Evolutionary conservation across 92 coral and sea anemone genomes (phyloP).

Genomic region (Paragorgia papillata): DNA sequence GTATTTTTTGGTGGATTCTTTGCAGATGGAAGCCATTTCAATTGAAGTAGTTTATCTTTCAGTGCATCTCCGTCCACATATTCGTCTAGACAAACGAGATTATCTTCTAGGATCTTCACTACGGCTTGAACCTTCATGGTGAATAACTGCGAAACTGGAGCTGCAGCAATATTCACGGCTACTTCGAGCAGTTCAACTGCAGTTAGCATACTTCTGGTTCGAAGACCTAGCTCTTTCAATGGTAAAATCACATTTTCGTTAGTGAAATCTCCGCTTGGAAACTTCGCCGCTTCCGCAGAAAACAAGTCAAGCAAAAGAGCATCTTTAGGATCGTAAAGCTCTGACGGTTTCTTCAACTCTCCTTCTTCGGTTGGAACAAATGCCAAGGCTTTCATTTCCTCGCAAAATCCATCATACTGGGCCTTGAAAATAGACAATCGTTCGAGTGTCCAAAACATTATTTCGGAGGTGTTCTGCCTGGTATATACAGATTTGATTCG

Average conservation of each 20-base stretch:
- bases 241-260: constrained; percentile 45
- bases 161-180: constrained; percentile 1
- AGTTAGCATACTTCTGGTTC: constrained; percentile 18
- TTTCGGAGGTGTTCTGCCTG: constrained; percentile 65
- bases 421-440: constrained; percentile 70
- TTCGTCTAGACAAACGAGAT: constrained; percentile 41
- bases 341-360: constrained; percentile 48
- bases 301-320: constrained; percentile 55
- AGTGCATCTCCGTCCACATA: constrained; percentile 15
- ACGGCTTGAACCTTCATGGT: constrained; percentile 51
- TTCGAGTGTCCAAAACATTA: constrained; percentile 93
- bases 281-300: constrained; percentile 54
- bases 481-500: constrained; percentile 67
- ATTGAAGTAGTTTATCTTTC: constrained; percentile 58
- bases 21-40: constrained; percentile 65
- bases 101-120: constrained; percentile 53
- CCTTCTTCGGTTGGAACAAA: constrained; percentile 30
- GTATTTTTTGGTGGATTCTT: constrained; percentile 45
- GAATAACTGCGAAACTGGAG: constrained; percentile 16
- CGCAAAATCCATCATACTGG: background rate
- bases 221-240: constrained; percentile 65
- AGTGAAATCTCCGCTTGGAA: constrained; percentile 62
- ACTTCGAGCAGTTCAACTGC: constrained; percentile 43
- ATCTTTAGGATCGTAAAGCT: constrained; percentile 71
- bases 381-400: constrained; percentile 12